Evolutionary conservation across 2,113 vertebrate species (phyloP).

Genomic region (Athene noctua): DNA sequence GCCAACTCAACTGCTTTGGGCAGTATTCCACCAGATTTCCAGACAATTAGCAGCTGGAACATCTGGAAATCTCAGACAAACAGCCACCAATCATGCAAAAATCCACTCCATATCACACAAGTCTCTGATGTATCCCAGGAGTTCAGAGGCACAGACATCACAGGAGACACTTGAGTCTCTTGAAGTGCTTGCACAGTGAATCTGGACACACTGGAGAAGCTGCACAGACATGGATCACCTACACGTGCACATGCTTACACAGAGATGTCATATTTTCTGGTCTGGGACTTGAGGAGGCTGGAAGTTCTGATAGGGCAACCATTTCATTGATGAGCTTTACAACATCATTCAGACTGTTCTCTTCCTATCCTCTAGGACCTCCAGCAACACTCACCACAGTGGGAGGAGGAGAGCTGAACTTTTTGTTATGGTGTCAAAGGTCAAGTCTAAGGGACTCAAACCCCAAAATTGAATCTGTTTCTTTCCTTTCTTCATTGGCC

Average conservation of each 20-base stretch:
- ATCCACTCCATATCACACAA: background rate
- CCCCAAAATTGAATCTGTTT: background rate
- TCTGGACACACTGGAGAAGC: background rate
- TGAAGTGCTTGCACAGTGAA: background rate
- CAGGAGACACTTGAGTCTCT: background rate
- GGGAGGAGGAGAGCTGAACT: background rate
- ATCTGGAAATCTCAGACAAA: constrained; percentile 45
- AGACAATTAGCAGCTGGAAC: constrained; percentile 34
- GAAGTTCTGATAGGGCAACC: background rate
- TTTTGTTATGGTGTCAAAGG: background rate
- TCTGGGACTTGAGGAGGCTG: background rate
- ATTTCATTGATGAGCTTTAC: background rate
- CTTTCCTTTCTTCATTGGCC: background rate
- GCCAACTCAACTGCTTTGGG: constrained; percentile 16
- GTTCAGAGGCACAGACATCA: background rate
- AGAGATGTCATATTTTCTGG: background rate
- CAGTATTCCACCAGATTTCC: constrained; percentile 40
- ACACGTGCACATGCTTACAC: accelerated
- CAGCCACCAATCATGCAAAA: constrained; percentile 13
- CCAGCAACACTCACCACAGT: background rate
- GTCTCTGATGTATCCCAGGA: background rate
- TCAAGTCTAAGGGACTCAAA: background rate
- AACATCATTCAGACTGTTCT: background rate
- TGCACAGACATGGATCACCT: background rate
- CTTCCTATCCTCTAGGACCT: background rate